A percentile compares a stretch with the other conserved stretches of the same genome.
phyloP scores from a whole-genome alignment of 2,888 invertebrate species.

The Apamea anceps region DNA sequence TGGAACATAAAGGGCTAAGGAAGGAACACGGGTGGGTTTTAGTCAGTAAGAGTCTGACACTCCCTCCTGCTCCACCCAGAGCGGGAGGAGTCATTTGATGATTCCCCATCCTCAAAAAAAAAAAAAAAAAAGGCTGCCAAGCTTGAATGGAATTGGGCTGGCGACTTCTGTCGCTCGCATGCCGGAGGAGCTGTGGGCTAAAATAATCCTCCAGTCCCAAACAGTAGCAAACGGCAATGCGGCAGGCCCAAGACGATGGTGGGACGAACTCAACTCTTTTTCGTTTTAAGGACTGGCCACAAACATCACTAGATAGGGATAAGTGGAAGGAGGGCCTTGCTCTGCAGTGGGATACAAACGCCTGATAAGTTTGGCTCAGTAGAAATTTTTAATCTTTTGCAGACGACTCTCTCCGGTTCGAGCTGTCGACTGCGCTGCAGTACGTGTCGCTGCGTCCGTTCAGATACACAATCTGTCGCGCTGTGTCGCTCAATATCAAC shows the following conservation, averaged over 20 bases:
- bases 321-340: not conserved
- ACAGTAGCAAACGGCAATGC: not conserved
- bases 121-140: no score
- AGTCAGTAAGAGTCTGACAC: no score
- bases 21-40: no score
- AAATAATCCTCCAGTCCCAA: no score
- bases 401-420: slow-evolving; percentile 56
- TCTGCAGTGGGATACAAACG: not conserved
- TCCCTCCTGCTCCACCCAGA: no score
- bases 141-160: not conserved
- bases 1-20: no score
- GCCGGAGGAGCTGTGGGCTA: not conserved
- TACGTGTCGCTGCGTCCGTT: slow-evolving; percentile 57
- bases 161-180: not conserved
- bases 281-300: not conserved
- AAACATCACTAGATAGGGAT: not conserved
- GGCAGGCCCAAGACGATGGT: not conserved
- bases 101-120: no score
- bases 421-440: slow-evolving; percentile 44
- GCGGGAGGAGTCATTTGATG: no score
- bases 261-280: no score
- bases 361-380: not conserved
- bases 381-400: not conserved
- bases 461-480: slow-evolving; percentile 33
- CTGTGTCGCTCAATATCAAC: slow-evolving; percentile 36